Conservation (phyloP, 2,113 vertebrate species). For the Edolisoma coerulescens region DNA sequence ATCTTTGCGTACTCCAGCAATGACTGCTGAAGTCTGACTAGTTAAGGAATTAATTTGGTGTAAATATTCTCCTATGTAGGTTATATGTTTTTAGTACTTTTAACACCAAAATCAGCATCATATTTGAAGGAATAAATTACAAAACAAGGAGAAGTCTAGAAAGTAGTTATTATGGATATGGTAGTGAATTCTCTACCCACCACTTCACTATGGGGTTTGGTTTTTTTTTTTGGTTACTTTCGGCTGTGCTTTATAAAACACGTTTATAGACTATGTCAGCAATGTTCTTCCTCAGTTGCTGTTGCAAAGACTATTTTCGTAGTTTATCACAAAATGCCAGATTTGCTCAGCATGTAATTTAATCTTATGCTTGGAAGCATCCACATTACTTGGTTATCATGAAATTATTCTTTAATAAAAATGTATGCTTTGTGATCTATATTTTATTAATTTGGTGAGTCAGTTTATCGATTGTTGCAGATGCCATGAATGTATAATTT, state of each 20-base stretch:
- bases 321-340: slow-evolving; percentile 72
- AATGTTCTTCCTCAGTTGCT: slow-evolving; percentile 26
- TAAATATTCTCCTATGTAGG: background rate
- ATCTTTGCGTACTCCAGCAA: background rate
- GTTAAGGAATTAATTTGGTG: background rate
- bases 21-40: background rate
- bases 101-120: background rate
- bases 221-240: background rate
- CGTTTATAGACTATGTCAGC: slow-evolving; percentile 49
- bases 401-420: slow-evolving; percentile 71
- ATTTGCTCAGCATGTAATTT: slow-evolving; percentile 71
- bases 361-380: slow-evolving; percentile 71
- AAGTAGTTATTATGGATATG: background rate
- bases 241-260: background rate
- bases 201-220: background rate
- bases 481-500: slow-evolving; percentile 42
- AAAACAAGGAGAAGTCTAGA: background rate
- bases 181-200: background rate
- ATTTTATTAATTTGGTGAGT: slow-evolving; percentile 65
- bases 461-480: slow-evolving; percentile 51
- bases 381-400: slow-evolving; percentile 64
- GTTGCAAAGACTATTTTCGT: slow-evolving; percentile 39
- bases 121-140: background rate
- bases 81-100: background rate
- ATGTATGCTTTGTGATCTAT: slow-evolving; percentile 61